Percentiles rank a stretch among this genome's conserved stretches.
phyloP scores from a whole-genome alignment of 2,113 vertebrate genomes.

The Choloepus hoffmanni region DNA sequence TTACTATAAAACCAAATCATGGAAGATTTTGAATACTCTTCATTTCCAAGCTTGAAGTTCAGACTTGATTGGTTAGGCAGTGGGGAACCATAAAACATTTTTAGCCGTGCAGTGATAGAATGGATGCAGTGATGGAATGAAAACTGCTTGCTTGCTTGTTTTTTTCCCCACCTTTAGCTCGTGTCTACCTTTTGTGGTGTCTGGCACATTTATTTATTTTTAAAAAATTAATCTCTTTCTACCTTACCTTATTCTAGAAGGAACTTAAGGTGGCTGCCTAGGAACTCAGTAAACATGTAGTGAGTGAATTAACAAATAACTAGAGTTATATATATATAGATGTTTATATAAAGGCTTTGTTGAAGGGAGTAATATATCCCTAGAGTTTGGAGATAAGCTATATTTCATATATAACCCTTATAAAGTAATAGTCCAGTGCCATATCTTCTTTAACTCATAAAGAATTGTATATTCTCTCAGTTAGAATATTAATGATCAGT shows the following conservation, averaged over 20 bases:
- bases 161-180: not conserved
- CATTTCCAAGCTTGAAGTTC: not conserved
- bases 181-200: not conserved
- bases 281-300: slow-evolving; percentile 55
- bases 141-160: not conserved
- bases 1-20: not conserved
- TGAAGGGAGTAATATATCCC: slow-evolving; percentile 46
- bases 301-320: slow-evolving; percentile 48
- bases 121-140: not conserved
- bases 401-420: slow-evolving; percentile 40
- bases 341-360: slow-evolving; percentile 35
- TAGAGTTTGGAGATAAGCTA: slow-evolving; percentile 54
- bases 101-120: slow-evolving; percentile 23
- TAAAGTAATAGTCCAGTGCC: not conserved
- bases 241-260: slow-evolving; percentile 33
- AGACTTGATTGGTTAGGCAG: slow-evolving; percentile 38
- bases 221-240: slow-evolving; percentile 30
- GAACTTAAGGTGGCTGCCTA: not conserved
- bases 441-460: slow-evolving; percentile 45
- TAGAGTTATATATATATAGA: not conserved
- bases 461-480: slow-evolving; percentile 31
- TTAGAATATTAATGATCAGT: slow-evolving; percentile 44
- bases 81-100: slow-evolving; percentile 32
- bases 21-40: slow-evolving; percentile 47
- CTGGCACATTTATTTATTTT: slow-evolving; percentile 39